Evolutionary conservation across 2,113 vertebrate genomes (phyloP).

Genomic region (Pipra filicauda): DNA sequence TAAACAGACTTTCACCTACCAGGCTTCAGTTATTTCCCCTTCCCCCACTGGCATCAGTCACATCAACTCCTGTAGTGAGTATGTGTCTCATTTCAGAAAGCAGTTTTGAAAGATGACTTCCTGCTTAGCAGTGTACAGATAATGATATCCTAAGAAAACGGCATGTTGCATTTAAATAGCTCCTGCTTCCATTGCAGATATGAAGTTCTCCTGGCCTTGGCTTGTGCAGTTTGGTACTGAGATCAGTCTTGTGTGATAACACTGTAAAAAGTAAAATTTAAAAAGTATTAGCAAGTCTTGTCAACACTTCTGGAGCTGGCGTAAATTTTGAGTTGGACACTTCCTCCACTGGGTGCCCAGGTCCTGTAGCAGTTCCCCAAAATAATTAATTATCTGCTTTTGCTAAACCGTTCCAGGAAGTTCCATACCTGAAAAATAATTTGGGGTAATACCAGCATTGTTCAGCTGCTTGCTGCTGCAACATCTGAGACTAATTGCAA

Average conservation of each 20-base stretch:
- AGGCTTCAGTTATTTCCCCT: background rate
- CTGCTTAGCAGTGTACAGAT: background rate
- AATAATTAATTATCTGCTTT: background rate
- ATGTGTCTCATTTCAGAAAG: background rate
- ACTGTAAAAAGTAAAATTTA: background rate
- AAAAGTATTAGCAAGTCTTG: background rate
- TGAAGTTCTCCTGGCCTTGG: background rate
- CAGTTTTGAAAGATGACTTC: background rate
- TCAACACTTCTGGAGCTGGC: background rate
- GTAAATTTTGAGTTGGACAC: background rate
- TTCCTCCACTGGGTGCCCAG: background rate
- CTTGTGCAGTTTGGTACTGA: background rate
- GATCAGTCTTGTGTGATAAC: background rate
- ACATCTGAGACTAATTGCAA: background rate
- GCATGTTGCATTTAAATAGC: background rate
- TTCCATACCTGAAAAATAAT: background rate
- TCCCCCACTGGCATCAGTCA: background rate
- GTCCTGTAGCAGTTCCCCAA: background rate
- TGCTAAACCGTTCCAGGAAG: background rate
- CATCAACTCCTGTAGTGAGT: background rate
- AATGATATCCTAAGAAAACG: background rate
- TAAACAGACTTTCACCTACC: background rate
- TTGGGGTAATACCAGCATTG: rapidly evolving
- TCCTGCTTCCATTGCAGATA: background rate
- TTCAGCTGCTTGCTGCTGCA: background rate